phyloP scores from a whole-genome alignment of 2,888 invertebrate species.

The Flexamia atlantica region DNA sequence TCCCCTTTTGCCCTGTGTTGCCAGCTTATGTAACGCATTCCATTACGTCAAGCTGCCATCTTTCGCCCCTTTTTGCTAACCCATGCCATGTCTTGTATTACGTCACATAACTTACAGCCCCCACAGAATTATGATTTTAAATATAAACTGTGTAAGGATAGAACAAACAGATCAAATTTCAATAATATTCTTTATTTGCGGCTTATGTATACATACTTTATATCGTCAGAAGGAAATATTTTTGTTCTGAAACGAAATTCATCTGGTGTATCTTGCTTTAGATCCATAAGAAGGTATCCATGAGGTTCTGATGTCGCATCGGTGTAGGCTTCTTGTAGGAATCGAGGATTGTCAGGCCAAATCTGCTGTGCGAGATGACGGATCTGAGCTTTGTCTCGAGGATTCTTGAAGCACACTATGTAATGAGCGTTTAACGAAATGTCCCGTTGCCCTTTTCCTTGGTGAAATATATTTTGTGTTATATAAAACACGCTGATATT shows the following conservation, averaged over 20 bases:
- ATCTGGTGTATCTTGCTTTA: conserved; percentile 67
- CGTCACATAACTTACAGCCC: no score
- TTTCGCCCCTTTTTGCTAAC: no score
- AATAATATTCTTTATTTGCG: neutral
- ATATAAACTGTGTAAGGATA: no score
- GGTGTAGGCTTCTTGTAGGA: conserved; percentile 66
- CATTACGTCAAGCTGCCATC: no score
- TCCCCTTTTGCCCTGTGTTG: no score
- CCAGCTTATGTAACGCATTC: no score
- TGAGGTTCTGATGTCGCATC: conserved; percentile 66
- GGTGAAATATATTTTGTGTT: conserved; percentile 69
- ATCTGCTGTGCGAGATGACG: conserved; percentile 66
- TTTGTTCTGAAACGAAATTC: conserved; percentile 63
- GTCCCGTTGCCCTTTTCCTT: conserved; percentile 68
- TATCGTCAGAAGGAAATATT: conserved; percentile 63
- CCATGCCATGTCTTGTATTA: no score
- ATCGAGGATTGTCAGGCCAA: conserved; percentile 66
- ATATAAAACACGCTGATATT: conserved; percentile 64
- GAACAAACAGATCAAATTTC: no score
- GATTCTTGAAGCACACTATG: conserved; percentile 68
- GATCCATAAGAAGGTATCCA: conserved; percentile 67
- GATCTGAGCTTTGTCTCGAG: conserved; percentile 67
- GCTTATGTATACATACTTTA: neutral
- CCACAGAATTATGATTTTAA: no score
- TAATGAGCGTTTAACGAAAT: conserved; percentile 69